Base-by-base conservation (phyloP, 1,140 invertebrate species). In the Coenobita brevimanus region DNA sequence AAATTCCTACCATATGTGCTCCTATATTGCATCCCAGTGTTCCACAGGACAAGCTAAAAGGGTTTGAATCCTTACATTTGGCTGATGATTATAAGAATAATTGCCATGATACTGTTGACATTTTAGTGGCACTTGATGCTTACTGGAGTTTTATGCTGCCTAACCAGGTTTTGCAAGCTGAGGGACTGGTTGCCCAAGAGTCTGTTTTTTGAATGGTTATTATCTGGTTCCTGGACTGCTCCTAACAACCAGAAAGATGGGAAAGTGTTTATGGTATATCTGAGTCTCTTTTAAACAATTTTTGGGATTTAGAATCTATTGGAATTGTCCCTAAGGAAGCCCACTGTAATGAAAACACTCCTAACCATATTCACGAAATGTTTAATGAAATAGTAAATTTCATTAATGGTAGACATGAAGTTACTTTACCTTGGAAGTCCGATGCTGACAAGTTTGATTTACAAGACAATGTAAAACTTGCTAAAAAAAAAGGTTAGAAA, bases 351-450 rank as follows among this genome's bases (percentile, higher is more conserved):
- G 43, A 50, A 27, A 2, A 27, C 3, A 8, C 50, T 21, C 2
- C 27, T 3, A 36, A 50, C 36, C 15, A 6, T 81, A n/a, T 62
- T 30, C 30, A 33, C 30, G 13, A 81, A 36, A 60, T n/a, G n/a
- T n/a, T n/a, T n/a, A n/a, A n/a, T n/a, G n/a, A n/a, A n/a, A n/a
- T n/a, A n/a, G n/a, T n/a, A n/a, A n/a, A n/a, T n/a, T n/a, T n/a
- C n/a, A n/a, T n/a, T 78, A n/a, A 46, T 33, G 38, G 38, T 13
- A 75, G 41, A 46, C n/a, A 78, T 2, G 38, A 78, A 46, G 46
- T 46, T 43, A 43, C 75, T 46, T n/a, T 78, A n/a, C 75, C 75
- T 54, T 78, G 75, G 75, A 78, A 78, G n/a, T 78, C 36, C 27
- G 41, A 78, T 78, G 75, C 38, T 78, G 75, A 38, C 30, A 78